Conservation (phyloP, 1,140 invertebrate genomes). For the Cataglyphis hispanica region DNA sequence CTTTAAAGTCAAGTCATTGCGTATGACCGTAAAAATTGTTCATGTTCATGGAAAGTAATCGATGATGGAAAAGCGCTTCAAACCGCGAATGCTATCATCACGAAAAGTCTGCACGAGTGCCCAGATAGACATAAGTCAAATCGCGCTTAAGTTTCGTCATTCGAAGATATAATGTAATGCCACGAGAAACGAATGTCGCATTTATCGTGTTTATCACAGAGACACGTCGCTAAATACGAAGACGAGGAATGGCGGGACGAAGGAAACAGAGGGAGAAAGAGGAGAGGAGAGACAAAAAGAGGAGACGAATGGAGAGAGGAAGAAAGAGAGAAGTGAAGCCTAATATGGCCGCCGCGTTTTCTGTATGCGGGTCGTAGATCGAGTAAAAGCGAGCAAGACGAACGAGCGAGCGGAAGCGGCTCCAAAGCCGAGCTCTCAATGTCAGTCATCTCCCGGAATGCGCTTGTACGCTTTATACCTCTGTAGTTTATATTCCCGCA, state of each 20-base stretch:
- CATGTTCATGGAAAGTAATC: constrained; percentile 32
- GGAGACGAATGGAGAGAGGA: constrained; percentile 34
- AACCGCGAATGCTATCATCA: background rate
- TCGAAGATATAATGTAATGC: background rate
- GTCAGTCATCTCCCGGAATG: constrained; percentile 85
- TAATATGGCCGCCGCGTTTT: constrained; percentile 85
- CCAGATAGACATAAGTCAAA: background rate
- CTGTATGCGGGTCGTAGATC: constrained; percentile 84
- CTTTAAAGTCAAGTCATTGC: background rate
- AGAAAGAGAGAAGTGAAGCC: constrained; percentile 65
- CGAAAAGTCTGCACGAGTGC: constrained; percentile 1
- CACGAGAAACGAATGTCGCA: background rate
- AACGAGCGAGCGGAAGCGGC: constrained; percentile 77
- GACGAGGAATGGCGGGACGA: background rate
- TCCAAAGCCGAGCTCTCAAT: constrained; percentile 82
- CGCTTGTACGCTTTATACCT: constrained; percentile 68
- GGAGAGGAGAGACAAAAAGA: constrained; percentile 23
- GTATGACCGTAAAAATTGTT: background rate
- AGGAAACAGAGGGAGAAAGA: constrained; percentile 25
- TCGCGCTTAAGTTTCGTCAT: background rate
- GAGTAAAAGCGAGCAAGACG: constrained; percentile 63
- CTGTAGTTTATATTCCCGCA: constrained; percentile 83
- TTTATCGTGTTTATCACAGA: constrained; percentile 2
- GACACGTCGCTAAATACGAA: background rate
- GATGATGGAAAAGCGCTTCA: background rate